These are phyloP conservation scores for Stegastes partitus DNA, from an alignment of 2,113 vertebrate species.

Conservation along the genomic window DNA sequence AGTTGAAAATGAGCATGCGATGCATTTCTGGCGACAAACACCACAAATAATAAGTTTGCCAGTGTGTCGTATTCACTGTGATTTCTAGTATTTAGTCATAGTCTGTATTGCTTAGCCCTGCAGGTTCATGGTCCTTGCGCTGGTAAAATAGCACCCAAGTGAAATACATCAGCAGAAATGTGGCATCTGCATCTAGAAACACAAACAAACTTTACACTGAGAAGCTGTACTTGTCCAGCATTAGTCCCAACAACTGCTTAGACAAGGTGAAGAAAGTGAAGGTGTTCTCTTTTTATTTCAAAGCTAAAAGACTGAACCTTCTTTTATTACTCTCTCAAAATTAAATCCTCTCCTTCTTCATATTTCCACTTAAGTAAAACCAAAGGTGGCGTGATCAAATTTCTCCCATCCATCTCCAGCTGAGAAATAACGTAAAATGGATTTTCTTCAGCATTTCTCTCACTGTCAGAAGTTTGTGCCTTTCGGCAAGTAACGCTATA, in stretches of 20 bases:
- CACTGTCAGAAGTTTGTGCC: neutral
- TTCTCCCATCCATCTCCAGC: neutral
- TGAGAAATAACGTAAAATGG: conserved; percentile 18
- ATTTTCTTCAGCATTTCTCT: conserved; percentile 42
- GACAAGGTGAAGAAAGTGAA: neutral
- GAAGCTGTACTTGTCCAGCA: neutral
- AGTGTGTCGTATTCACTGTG: too few relatives aligned
- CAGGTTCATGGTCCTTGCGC: neutral
- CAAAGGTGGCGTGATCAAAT: conserved; percentile 40
- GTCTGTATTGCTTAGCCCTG: neutral
- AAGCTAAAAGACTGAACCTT: neutral
- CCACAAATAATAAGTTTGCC: neutral
- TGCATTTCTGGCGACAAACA: neutral
- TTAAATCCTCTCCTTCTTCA: neutral
- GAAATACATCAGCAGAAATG: conserved; percentile 2
- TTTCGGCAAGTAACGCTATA: conserved; percentile 8
- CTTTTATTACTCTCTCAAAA: neutral
- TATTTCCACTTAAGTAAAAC: conserved; percentile 34
- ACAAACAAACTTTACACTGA: neutral
- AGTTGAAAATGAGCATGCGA: neutral
- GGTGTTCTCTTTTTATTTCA: neutral
- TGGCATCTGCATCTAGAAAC: neutral
- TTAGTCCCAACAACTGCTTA: neutral
- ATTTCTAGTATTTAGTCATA: too few relatives aligned
- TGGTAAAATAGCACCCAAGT: neutral